Conservation (phyloP, 2,113 vertebrate genomes). For the Siniperca knerii region DNA sequence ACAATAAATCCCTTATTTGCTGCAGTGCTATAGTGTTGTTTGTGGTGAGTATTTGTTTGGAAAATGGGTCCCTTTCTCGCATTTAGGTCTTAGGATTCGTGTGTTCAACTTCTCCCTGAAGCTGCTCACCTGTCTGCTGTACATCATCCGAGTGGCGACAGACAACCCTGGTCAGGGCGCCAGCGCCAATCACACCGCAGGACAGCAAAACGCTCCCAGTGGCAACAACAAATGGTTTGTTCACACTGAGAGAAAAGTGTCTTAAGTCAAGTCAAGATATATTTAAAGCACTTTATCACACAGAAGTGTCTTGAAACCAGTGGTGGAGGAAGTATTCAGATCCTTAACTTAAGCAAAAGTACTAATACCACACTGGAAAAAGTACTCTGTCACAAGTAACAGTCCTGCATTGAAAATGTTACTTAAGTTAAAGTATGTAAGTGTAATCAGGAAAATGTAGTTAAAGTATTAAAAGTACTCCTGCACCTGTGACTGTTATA, state of each 20-base stretch:
- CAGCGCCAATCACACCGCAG: constrained; percentile 33
- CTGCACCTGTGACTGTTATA: too few relatives aligned
- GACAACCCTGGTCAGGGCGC: constrained; percentile 87
- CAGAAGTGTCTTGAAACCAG: neutral
- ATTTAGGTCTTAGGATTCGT: constrained; percentile 92
- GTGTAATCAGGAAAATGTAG: too few relatives aligned
- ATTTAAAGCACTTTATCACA: neutral
- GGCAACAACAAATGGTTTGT: constrained; percentile 77
- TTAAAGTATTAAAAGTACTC: too few relatives aligned
- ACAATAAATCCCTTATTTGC: neutral
- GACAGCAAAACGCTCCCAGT: constrained; percentile 51
- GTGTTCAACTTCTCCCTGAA: constrained; percentile 98
- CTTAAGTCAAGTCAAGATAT: neutral
- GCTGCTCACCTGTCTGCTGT: constrained; percentile 95
- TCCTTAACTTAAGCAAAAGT: neutral
- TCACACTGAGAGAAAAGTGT: neutral
- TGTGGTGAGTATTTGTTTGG: neutral
- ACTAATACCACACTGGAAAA: neutral
- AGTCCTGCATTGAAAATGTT: too few relatives aligned
- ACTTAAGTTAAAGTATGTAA: too few relatives aligned
- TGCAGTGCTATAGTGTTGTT: neutral
- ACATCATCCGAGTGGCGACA: constrained; percentile 93
- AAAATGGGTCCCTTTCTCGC: neutral
- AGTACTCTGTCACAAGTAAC: too few relatives aligned
- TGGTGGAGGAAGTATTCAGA: neutral